phyloP scores from a whole-genome alignment of 2,888 invertebrate species.

The Diloba caeruleocephala region DNA sequence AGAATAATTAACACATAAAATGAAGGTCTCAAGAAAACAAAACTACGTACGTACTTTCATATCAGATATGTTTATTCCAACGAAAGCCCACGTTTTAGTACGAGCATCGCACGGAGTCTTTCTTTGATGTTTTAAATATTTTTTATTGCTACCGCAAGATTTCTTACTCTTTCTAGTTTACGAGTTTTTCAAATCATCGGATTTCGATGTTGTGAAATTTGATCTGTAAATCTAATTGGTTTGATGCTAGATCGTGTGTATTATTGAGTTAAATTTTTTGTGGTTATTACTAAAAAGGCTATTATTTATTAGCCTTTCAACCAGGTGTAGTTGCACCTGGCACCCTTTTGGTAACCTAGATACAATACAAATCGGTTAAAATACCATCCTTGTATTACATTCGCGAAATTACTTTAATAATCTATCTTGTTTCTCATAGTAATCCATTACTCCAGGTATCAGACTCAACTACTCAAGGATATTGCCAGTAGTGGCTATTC shows the following conservation, averaged over 20 bases:
- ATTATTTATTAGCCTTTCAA: too few species aligned
- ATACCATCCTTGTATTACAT: too few species aligned
- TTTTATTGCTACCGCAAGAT: constrained; percentile 40
- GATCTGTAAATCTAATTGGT: constrained; percentile 21
- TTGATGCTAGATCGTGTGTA: not conserved
- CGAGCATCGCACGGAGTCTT: constrained; percentile 19
- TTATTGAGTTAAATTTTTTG: too few species aligned
- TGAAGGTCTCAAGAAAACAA: constrained; percentile 5
- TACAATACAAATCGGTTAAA: too few species aligned
- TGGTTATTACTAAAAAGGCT: too few species aligned
- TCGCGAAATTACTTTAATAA: not conserved
- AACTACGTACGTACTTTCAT: constrained; percentile 21
- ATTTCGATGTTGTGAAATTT: constrained; percentile 42
- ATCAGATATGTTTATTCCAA: constrained; percentile 33
- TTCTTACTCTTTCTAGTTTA: constrained; percentile 41
- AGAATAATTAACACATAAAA: too few species aligned
- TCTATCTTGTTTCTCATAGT: not conserved
- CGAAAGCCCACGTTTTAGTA: constrained; percentile 26
- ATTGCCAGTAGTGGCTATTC: constrained; percentile 28
- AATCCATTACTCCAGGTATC: constrained; percentile 9
- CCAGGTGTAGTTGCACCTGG: too few species aligned
- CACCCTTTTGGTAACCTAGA: too few species aligned
- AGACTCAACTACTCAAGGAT: constrained; percentile 10
- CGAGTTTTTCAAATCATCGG: constrained; percentile 38
- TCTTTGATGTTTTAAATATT: constrained; percentile 45